Conservation (phyloP, 2,113 vertebrate genomes). For the Mellivora capensis region DNA sequence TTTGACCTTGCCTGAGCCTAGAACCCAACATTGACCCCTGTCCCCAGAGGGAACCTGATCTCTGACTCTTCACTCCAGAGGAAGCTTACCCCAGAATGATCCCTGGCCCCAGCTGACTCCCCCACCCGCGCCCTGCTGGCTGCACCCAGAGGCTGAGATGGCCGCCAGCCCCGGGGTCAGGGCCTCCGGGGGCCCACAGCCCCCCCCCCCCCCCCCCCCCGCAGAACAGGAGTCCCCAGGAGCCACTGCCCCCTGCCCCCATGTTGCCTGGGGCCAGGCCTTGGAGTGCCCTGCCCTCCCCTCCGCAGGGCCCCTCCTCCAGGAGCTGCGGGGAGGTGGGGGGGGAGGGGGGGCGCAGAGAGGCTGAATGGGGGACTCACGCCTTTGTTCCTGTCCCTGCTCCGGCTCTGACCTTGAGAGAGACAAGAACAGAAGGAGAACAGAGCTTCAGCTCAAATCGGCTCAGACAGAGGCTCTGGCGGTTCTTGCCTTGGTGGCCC, state of each 20-base stretch:
- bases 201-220: too few relatives aligned
- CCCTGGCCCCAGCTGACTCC: background rate
- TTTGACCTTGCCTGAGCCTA: background rate
- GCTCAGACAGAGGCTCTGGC: background rate
- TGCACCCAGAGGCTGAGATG: background rate
- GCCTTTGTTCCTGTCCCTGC: constrained; percentile 71
- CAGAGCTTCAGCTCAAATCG: constrained; percentile 47
- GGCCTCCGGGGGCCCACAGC: background rate
- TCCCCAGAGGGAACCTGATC: background rate
- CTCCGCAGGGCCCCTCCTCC: background rate
- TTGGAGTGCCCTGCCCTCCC: background rate
- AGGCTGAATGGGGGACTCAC: constrained; percentile 46
- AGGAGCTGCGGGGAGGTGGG: background rate
- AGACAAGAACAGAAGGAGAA: constrained; percentile 61
- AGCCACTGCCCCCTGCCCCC: background rate
- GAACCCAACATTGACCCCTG: background rate
- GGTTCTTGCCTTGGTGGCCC: constrained; percentile 22
- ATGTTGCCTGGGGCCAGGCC: background rate
- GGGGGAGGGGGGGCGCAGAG: background rate
- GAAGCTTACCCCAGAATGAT: background rate
- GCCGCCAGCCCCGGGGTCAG: background rate
- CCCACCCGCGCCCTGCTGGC: background rate
- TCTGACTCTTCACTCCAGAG: background rate
- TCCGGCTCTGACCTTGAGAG: constrained; percentile 74
- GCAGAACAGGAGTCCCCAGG: background rate